Evolutionary conservation across 2,888 invertebrate species (phyloP).

Genomic region (Tanytarsus gracilentus): DNA sequence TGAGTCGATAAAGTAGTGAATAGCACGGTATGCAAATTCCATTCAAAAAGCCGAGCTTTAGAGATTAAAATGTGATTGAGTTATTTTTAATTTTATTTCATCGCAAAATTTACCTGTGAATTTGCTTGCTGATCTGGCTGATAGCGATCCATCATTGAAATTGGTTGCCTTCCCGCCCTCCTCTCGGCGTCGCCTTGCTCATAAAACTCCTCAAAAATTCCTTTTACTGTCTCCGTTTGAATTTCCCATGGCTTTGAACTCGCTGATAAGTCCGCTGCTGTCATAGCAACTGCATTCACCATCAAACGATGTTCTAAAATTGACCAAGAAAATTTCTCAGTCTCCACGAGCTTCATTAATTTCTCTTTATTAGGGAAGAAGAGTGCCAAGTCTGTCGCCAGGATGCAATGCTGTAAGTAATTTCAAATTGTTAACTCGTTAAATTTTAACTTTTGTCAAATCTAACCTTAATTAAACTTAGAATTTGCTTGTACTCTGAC

Average conservation of each 20-base stretch:
- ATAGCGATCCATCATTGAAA: slow-evolving; percentile 72
- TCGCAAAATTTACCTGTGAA: slow-evolving; percentile 53
- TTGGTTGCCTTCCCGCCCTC: slow-evolving; percentile 56
- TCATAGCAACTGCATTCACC: slow-evolving; percentile 71
- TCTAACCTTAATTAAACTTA: slow-evolving; percentile 52
- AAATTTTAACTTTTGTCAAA: neutral
- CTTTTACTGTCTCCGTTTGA: slow-evolving; percentile 68
- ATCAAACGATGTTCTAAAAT: slow-evolving; percentile 57
- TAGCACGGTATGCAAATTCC: slow-evolving; percentile 79
- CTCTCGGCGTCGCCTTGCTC: slow-evolving; percentile 68
- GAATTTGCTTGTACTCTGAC: slow-evolving; percentile 65
- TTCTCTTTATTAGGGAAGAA: slow-evolving; percentile 69
- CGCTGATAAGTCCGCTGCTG: slow-evolving; percentile 73
- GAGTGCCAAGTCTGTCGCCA: slow-evolving; percentile 73
- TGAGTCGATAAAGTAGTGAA: slow-evolving; percentile 52
- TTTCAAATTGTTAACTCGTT: neutral
- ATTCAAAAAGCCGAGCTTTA: slow-evolving; percentile 59
- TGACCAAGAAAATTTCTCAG: slow-evolving; percentile 55
- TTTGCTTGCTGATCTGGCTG: slow-evolving; percentile 65
- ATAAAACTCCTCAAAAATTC: slow-evolving; percentile 76
- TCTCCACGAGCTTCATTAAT: slow-evolving; percentile 47
- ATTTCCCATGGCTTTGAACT: slow-evolving; percentile 77
- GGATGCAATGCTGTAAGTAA: slow-evolving; percentile 59
- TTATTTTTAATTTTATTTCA: neutral
- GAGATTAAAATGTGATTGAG: slow-evolving; percentile 24